Evolutionary conservation across 2,797 vertebrate genomes (phyloP).

Genomic region (Manis crassicaudata): DNA sequence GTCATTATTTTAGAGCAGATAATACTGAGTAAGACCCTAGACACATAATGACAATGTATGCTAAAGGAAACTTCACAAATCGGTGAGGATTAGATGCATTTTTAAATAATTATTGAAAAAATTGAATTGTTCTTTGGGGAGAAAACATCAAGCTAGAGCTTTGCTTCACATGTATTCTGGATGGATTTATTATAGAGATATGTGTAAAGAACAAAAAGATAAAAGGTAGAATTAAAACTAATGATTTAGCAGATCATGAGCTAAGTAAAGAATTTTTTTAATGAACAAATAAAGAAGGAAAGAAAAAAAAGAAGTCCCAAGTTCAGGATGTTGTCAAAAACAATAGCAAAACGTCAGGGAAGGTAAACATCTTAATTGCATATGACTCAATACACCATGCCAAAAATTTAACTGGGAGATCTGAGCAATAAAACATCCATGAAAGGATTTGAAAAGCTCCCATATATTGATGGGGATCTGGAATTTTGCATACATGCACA

Average conservation of each 20-base stretch:
- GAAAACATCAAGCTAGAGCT: not conserved
- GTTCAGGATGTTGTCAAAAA: not conserved
- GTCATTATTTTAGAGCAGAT: conserved; percentile 19
- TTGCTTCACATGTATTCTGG: not conserved
- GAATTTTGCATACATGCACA: not conserved
- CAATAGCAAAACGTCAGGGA: not conserved
- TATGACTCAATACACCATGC: not conserved
- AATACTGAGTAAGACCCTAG: not conserved
- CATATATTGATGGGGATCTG: not conserved
- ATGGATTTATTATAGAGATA: not conserved
- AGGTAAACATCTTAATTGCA: not conserved
- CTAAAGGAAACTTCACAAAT: not conserved
- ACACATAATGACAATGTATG: not conserved
- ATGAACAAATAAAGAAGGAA: not conserved
- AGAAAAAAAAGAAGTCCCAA: not conserved
- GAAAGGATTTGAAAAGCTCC: not conserved
- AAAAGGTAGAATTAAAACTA: not conserved
- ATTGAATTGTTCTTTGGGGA: not conserved
- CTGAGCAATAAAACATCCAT: not conserved
- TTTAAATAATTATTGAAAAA: not conserved
- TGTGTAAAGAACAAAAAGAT: not conserved
- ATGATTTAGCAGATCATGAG: not conserved
- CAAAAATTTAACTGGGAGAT: not conserved
- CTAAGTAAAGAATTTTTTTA: not conserved
- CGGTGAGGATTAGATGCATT: not conserved